Base-by-base conservation (phyloP, 2,797 vertebrate species). In the Enteromius viviparus region DNA sequence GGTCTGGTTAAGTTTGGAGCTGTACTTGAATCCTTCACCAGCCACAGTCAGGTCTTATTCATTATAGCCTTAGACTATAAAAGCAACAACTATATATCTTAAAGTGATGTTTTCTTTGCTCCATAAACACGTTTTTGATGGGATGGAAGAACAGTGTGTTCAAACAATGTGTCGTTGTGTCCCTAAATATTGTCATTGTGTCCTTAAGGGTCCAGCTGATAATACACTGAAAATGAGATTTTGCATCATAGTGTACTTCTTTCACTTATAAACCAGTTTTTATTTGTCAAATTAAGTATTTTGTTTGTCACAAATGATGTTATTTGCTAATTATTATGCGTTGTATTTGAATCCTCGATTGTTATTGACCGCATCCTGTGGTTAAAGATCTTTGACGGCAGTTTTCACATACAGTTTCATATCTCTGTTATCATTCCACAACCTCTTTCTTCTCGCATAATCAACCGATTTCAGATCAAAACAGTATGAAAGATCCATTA, bases 1-100 rank as follows among this genome's bases (percentile, higher is more conserved):
- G 42, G 29, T 58, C 77, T 66, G 2, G 32, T 82, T 69, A 42
- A 60, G 0, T 76, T 76, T 29, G 68, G 55, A 53, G 40, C 34
- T 53, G 74, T 78, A 66, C 34, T 76, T 66, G 29, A 85, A 69
- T 74, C 64, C 75, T 79, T 84, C 58, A 75, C 34, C 47, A 80
- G 32, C n/a, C 32, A 65, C 42, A 14, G 29, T 75, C 23, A 32
- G 53, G 26, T 62, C 66, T 80, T 40, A 45, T 26, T 69, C 45
- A 40, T n/a, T 53, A 3, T 15, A 68, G 64, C n/a, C 37, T 40
- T 26, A 40, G 7, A 26, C 23, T 69, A 78, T 47, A 29, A 32
- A 76, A 26, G 6, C 69, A 45, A 58, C 23, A 64, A 29, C 2
- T 77, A 21, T 6, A 29, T 23, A 12, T 29, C 9, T 26, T 45